Percentiles rank a stretch among this genome's conserved stretches.
Evolutionary conservation across 2,888 invertebrate genomes (phyloP).

Genomic region (Brachypalpus laphriformis): DNA sequence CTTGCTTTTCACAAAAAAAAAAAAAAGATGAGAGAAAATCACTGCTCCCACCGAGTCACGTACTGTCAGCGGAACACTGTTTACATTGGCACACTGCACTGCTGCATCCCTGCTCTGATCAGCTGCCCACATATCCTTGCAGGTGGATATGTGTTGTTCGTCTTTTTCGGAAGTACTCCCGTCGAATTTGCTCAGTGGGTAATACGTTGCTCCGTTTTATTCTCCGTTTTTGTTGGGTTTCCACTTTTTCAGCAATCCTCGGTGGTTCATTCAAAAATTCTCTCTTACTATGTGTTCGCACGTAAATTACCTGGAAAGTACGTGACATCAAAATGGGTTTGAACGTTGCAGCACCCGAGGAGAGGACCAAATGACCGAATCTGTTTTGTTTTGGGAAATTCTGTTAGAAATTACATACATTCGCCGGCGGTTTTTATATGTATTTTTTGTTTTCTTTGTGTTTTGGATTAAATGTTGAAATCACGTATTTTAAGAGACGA

Average conservation of each 20-base stretch:
- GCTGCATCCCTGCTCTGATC: slow-evolving; percentile 3
- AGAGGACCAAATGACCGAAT: slow-evolving; percentile 56
- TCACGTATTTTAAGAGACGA: slow-evolving; percentile 69
- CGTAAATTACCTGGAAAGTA: slow-evolving; percentile 82
- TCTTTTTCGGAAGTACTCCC: slow-evolving; percentile 1
- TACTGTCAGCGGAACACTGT: slow-evolving; percentile 12
- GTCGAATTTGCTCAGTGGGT: slow-evolving; percentile 17
- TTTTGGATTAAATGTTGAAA: slow-evolving; percentile 52
- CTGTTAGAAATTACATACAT: background rate
- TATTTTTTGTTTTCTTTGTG: slow-evolving; percentile 12
- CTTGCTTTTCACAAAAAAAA: background rate
- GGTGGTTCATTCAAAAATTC: slow-evolving; percentile 45
- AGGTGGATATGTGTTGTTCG: slow-evolving; percentile 3
- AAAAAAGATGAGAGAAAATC: background rate
- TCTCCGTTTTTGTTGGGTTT: slow-evolving; percentile 42
- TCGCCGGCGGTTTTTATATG: background rate
- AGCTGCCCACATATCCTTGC: slow-evolving; percentile 23
- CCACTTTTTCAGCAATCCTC: slow-evolving; percentile 19
- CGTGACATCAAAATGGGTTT: slow-evolving; percentile 77
- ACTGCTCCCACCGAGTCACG: slow-evolving; percentile 24
- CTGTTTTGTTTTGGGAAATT: slow-evolving; percentile 54
- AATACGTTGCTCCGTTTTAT: slow-evolving; percentile 38
- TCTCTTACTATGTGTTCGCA: slow-evolving; percentile 73
- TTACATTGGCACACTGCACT: slow-evolving; percentile 9
- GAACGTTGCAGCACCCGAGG: slow-evolving; percentile 25